Base-by-base conservation (phyloP, 2,113 vertebrate genomes). In the Hippopotamus amphibius region DNA sequence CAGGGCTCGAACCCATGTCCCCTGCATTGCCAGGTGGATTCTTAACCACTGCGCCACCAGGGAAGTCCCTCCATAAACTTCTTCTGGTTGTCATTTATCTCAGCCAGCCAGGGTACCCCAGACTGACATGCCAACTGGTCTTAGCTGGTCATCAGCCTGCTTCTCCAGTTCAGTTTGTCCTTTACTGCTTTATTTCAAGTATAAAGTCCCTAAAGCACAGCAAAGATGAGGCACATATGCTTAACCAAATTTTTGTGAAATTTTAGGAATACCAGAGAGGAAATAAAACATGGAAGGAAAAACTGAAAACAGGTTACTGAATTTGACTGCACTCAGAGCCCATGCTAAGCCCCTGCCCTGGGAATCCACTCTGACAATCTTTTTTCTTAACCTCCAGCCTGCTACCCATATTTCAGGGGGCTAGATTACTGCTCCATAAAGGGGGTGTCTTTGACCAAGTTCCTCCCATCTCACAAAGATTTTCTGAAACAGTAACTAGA, bases 241-340 rank as follows among this genome's bases (percentile, higher is more conserved):
- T 57, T 53, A 76, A 63, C 28, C 43, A 89, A 3, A 43, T 53
- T 48, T 93, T 83, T 19, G 10, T 48, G 50, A 79, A 86, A 74
- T 63, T 10, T 68, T 85, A 84, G 48, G 59, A 43, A 50, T 63
- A 30, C 55, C 28, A 48, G 33, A 30, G 81, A 9, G n/a, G 24
- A 88, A 94, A 86, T 68, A 86, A 55, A 97, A 80, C 41, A 48
- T 55, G 22, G 46, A 79, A 89, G 91, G n/a, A 24, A 96, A 94
- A 87, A 63, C 22, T 43, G 37, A 50, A 91, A 85, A 91, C 33
- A 90, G 16, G 4, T 41, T 37, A 66, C 14, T 65, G 33, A 83
- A 41, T 95, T 92, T 90, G 68, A 87, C 69, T 57, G 19, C 5
- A 5, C 48, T 61, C 65, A 85, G 55, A 43, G 53, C 33, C 80